Evolutionary conservation across 2,888 invertebrate genomes (phyloP).

Genomic region (Phania funesta): DNA sequence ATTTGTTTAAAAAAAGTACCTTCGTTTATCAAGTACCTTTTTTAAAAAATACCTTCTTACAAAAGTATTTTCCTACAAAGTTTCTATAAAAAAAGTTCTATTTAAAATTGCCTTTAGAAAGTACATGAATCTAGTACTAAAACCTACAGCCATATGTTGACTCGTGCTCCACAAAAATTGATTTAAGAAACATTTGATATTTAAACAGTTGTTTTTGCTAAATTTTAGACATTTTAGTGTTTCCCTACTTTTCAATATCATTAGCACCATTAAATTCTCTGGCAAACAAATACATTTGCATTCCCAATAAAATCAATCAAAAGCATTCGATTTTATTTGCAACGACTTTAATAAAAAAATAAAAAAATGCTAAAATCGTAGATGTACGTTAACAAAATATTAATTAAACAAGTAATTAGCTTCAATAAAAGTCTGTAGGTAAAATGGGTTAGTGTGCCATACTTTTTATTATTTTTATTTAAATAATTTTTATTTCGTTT

Average conservation of each 20-base stretch:
- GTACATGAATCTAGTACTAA: too few species aligned
- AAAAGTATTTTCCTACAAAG: too few species aligned
- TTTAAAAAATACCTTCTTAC: neutral
- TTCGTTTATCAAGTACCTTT: neutral
- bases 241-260: neutral
- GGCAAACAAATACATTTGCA: neutral
- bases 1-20: too few species aligned
- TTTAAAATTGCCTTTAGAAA: too few species aligned
- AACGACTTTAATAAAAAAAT: neutral
- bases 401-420: conserved; percentile 18
- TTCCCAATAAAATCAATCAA: conserved; percentile 14
- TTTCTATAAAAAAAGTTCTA: too few species aligned
- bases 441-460: conserved; percentile 47
- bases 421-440: neutral
- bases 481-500: conserved; percentile 6
- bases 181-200: too few species aligned
- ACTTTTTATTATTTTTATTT: neutral
- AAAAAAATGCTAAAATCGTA: conserved; percentile 4
- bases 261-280: neutral
- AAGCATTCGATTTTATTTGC: neutral
- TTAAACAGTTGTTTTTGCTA: neutral
- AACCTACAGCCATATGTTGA: too few species aligned
- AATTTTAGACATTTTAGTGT: neutral
- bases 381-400: conserved; percentile 29
- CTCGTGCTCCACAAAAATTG: too few species aligned